These are phyloP conservation scores for Bagarius yarrelli DNA, from an alignment of 2,113 vertebrate genomes.

Conservation along the genomic window DNA sequence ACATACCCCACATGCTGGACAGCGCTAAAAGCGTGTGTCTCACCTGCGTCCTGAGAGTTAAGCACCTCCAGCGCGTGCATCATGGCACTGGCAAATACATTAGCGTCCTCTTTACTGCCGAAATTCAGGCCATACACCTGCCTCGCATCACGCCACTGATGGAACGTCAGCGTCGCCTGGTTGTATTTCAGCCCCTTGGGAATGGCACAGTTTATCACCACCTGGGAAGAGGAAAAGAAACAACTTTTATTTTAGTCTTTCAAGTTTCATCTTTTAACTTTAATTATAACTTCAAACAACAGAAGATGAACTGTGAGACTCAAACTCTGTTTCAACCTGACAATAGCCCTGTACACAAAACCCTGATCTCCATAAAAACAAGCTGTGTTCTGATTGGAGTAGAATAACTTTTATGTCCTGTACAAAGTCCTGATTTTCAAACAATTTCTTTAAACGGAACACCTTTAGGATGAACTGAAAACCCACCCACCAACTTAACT, in stretches of 20 bases:
- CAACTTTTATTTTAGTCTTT: not conserved
- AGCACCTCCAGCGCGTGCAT: conserved; percentile 99
- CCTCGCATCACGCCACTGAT: conserved; percentile 95
- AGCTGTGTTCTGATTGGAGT: too few relatives aligned
- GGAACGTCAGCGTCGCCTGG: conserved; percentile 97
- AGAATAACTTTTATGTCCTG: too few relatives aligned
- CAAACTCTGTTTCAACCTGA: too few relatives aligned
- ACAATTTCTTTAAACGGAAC: too few relatives aligned
- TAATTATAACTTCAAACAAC: not conserved
- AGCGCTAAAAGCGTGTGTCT: conserved; percentile 11
- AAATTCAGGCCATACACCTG: conserved; percentile 98
- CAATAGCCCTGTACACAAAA: too few relatives aligned
- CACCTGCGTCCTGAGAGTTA: conserved; percentile 95
- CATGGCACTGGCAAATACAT: conserved; percentile 99
- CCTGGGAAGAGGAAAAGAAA: conserved; percentile 67
- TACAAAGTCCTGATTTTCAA: too few relatives aligned
- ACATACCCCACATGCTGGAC: too few relatives aligned
- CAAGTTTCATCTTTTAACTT: not conserved
- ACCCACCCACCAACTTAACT: too few relatives aligned
- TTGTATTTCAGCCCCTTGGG: conserved; percentile 99
- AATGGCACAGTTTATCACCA: conserved; percentile 99
- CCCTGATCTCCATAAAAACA: too few relatives aligned
- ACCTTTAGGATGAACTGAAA: too few relatives aligned
- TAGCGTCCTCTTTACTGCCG: conserved; percentile 98
- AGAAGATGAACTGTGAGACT: too few relatives aligned